Base-by-base conservation (phyloP, 2,113 vertebrate species). In the Crotophaga sulcirostris region DNA sequence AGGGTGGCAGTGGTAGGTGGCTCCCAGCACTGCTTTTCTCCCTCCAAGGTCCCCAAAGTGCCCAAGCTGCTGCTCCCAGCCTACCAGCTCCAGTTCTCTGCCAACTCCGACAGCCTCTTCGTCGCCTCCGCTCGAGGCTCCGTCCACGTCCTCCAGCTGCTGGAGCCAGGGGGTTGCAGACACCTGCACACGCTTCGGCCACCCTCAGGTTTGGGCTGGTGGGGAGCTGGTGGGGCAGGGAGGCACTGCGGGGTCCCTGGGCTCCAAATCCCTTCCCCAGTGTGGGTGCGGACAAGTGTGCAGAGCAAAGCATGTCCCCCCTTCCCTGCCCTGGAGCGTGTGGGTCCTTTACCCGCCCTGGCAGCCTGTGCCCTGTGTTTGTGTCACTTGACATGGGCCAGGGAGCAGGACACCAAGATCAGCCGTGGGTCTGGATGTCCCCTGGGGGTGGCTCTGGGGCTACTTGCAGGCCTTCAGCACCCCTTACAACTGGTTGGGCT, bases 81-180 rank as follows among this genome's bases (percentile, higher is more conserved):
- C 58, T 98, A 98, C 84, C 98, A 99, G 94, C 98, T 99, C 59
- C 98, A 99, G 93, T 99, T 99, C 97, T 99, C 99, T 11, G 77
- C 98, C 0, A 98, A 99, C 96, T 99, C 99, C 29, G 64, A 97
- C 77, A 97, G 92, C 44, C 98, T 99, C 58, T 99, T 99, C 4
- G 97, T 98, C 0, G 98, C 98, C 34, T 98, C 98, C 0, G 95
- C 95, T 29, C 94, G 56, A 7, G 98, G 99, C 3, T 97, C 97
- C 3, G 96, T 99, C 4, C 91, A 99, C 1, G 49, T 99, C 7
- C 64, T 98, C 6, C 91, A 97, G 49, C 97, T 99, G 31, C 93
- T 90, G 80, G 98, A 98, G 54, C 89, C 81, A 0, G 97, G 94
- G 59, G 96, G 94, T 83, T 99, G 98, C 97, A 99, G 97, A 90